Base-by-base conservation (phyloP, 2,888 invertebrate genomes). In the Alloplasta piceator region DNA sequence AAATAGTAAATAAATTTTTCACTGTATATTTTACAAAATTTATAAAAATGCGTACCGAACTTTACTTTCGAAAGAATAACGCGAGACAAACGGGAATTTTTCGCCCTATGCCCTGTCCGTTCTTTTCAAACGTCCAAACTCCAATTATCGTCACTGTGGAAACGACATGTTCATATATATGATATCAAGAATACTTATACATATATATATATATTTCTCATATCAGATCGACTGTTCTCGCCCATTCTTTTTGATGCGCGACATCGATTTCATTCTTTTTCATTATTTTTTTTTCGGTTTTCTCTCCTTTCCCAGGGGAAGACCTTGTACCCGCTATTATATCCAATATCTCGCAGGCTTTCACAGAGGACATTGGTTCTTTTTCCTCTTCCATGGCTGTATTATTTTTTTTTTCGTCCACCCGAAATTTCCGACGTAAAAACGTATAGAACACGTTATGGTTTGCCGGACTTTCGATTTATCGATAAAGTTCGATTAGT, bases 401-500 rank as follows among this genome's bases (percentile, higher is more conserved):
- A 14, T 6, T 36, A 39, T 46, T 56, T n/a, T 48, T 56, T 46
- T 66, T 39, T 38, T 9, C n/a, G 48, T 48, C 26, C 26, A 26
- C 26, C 14, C 7, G 7, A 36, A 48, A 60, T 71, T 71, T n/a
- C 36, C 43, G 26, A 43, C 14, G 5, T 26, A 26, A 38, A 39
- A 14, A 48, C 50, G 16, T 43, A 9, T 12, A 4, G 12, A 6
- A 61, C 41, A n/a, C 50, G 52, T 6, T 41, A 72, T 38, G 41
- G 26, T n/a, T 75, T 52, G 41, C 26, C 12, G 46, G 48, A 5
- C 43, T 39, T 58, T 46, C 75, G 66, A 75, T 79, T 79, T 66
- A 60, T 60, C 64, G 36, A 74, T 52, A 66, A 79, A 70, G 58
- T 79, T 75, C 70, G 58, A 75, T 79, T 68, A 56, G 73, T 58